Evolutionary conservation across 1,140 invertebrate species (phyloP).

Genomic region (Physella acuta): DNA sequence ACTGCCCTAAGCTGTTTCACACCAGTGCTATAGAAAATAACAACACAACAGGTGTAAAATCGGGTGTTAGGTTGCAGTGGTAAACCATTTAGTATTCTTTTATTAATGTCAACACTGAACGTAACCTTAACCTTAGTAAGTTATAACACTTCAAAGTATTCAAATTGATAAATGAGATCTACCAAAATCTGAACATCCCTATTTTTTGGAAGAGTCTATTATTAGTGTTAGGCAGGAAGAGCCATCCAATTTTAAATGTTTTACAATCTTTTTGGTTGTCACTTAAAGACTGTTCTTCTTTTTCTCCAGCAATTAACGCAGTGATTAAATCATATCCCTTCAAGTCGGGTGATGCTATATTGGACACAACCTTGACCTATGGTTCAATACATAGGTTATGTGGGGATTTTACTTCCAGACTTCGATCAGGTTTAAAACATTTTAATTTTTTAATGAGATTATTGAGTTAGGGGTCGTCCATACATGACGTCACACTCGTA

Average conservation of each 20-base stretch:
- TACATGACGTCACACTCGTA: too few relatives aligned
- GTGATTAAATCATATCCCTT: constrained; percentile 33
- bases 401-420: constrained; percentile 14
- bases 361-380: constrained; percentile 36
- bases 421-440: constrained; percentile 7
- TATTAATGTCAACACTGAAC: too few relatives aligned
- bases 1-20: too few relatives aligned
- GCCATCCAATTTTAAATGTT: neutral
- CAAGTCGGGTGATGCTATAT: constrained; percentile 34
- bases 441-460: too few relatives aligned
- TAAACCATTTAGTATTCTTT: too few relatives aligned
- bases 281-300: constrained; percentile 2
- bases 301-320: constrained; percentile 35
- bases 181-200: neutral
- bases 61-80: too few relatives aligned
- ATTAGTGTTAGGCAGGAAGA: neutral
- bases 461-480: too few relatives aligned
- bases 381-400: constrained; percentile 32
- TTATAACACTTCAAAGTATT: too few relatives aligned
- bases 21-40: too few relatives aligned
- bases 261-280: constrained; percentile 1
- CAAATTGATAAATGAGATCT: too few relatives aligned
- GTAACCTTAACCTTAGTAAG: too few relatives aligned
- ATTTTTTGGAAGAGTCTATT: neutral
- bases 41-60: too few relatives aligned